A percentile compares a stretch with the other conserved stretches of the same genome.
Conservation (phyloP, 2,113 vertebrate genomes). For the Tonatia bakeri region DNA sequence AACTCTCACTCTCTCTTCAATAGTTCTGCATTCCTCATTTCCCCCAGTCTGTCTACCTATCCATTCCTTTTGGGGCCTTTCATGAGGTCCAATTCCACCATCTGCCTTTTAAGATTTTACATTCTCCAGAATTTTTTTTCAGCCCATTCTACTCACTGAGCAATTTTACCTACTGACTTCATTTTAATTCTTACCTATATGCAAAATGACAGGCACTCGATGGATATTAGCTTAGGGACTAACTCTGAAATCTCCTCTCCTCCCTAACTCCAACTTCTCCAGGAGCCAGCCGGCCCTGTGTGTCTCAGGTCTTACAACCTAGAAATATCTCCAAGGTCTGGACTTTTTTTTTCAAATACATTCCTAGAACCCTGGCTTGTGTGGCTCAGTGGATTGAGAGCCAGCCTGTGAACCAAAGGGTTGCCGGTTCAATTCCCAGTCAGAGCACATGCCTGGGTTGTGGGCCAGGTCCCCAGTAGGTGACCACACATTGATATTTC, state of each 20-base stretch:
- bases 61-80: not conserved
- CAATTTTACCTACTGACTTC: not conserved
- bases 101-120: not conserved
- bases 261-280: not conserved
- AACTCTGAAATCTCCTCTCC: not conserved
- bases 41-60: not conserved
- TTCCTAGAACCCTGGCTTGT: not conserved
- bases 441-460: no score
- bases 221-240: not conserved
- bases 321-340: not conserved
- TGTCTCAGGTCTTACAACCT: not conserved
- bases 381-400: no score
- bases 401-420: no score
- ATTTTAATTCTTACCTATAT: not conserved
- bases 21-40: not conserved
- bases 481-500: no score
- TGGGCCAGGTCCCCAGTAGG: no score
- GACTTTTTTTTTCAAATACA: not conserved
- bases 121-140: not conserved
- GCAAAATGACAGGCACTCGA: not conserved
- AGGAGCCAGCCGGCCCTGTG: not conserved
- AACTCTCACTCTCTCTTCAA: not conserved
- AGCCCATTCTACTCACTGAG: not conserved
- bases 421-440: no score
- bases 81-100: not conserved